Conservation (phyloP, 2,888 invertebrate genomes). For the Sminthurinus aureus region DNA sequence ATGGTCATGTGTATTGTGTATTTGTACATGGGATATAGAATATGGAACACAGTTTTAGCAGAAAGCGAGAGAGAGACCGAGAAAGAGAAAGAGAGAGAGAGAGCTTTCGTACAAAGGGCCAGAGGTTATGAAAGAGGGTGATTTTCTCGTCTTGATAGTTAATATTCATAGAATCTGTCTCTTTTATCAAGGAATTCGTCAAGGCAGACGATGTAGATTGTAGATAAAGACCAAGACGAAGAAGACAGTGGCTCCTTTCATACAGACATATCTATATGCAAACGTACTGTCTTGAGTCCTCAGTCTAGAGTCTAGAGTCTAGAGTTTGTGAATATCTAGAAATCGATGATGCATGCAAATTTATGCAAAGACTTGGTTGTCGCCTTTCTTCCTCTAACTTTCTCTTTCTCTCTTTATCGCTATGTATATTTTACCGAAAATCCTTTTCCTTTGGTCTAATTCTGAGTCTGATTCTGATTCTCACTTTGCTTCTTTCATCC, state of each 20-base stretch:
- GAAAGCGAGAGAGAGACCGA: no score
- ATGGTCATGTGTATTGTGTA: no score
- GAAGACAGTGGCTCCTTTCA: no score
- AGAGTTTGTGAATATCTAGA: conserved; percentile 46
- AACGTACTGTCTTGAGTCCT: no score
- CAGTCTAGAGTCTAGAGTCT: no score
- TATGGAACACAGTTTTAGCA: not conserved
- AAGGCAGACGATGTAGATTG: conserved; percentile 13
- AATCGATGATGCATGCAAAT: conserved; percentile 51
- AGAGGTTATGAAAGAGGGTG: conserved; percentile 40
- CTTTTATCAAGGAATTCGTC: conserved; percentile 48
- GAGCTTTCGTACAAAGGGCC: not conserved
- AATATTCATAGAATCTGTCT: conserved; percentile 51
- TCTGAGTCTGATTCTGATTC: not conserved
- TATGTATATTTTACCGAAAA: not conserved
- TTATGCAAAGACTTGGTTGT: conserved; percentile 46
- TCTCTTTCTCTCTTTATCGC: conserved; percentile 29
- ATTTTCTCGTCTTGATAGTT: conserved; percentile 46
- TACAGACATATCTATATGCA: no score
- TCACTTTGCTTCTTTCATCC: conserved; percentile 31
- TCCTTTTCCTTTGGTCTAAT: no score
- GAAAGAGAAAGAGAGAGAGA: not conserved
- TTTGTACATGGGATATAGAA: no score
- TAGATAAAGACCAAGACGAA: no score
- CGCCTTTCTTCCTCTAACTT: conserved; percentile 21